Base-by-base conservation (phyloP, 2,797 vertebrate genomes). In the Lateolabrax maculatus region DNA sequence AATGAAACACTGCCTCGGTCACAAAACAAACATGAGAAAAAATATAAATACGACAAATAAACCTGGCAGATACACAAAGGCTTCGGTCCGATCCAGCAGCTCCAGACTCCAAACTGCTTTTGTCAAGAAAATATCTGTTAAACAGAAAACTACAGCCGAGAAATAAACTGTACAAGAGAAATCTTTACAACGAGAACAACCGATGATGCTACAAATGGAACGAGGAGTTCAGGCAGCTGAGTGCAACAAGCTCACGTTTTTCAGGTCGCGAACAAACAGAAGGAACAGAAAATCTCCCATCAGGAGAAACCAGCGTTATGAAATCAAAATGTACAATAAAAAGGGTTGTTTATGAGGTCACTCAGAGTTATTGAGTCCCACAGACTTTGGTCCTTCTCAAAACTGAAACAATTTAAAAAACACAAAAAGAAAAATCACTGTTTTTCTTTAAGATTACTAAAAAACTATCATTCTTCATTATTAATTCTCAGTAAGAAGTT, bases 11-110 rank as follows among this genome's bases (percentile, higher is more conserved):
- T n/a, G n/a, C n/a, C n/a, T n/a, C n/a, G n/a, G n/a, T n/a, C n/a
- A 84, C 9, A 80, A 63, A 71, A 79, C 6, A 25, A 76, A 79
- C 43, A 64, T 23, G n/a, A 39, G 3, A 74, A 25, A 46, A 51
- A 85, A 84, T 39, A 89, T 88, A 93, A 89, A 90, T 89, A 93
- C 74, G 84, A 85, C 52, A 64, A 77, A 72, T 85, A 52, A 87
- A 44, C 19, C 41, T 8, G 4, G 51, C 41, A 49, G 79, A 69
- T 72, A 39, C 39, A 75, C 48, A 43, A 73, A 86, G 67, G 75
- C 73, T 84, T 68, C 1, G 60, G 60, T 76, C 37, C 10, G 75
- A 86, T 91, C 83, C 86, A 92, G 88, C 89, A 87, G 87, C 86
- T 91, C 68, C 81, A 84, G 73, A 46, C 51, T 73, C 66, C 72